Evolutionary conservation across 2,113 vertebrate species (phyloP), one percentile per base, ranked within the genome.

Genomic region (Zapus hudsonius): DNA sequence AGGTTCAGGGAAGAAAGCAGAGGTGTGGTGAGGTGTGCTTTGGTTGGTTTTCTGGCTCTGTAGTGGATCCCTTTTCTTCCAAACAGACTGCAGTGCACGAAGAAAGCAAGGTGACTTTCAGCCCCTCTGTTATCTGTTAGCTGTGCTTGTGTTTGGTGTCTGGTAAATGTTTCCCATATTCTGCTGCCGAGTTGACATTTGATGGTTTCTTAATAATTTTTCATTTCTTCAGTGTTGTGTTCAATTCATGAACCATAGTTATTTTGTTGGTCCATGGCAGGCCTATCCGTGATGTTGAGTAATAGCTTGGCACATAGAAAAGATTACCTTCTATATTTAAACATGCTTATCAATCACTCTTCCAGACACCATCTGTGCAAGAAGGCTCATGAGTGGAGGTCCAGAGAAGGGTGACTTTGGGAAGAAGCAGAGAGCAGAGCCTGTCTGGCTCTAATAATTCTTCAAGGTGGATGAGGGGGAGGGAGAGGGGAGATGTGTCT

Each of bases 321-420:
- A 96, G 88, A 96, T 95, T 94, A 90, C 95, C 74, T 97, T 96
- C 97, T 97, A 97, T 97, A 96, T 97, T 97, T 97, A 97, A 95
- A 87, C 87, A 19, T 97, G 95, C 96, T 97, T 97, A 97, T 96
- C 97, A 96, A 95, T 97, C 97, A 95, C 86, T 85, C 93, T 96
- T 97, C 94, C 93, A 97, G 96, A 97, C 96, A 89, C 96, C 96
- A 97, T 96, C 95, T 97, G 95, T 90, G 95, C 90, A 90, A 86
- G 84, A 89, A 97, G 70, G 95, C 33, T 94, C 96, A 93, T 74
- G 89, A 91, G 87, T 94, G 81, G 91, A 96, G 91, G 95, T 94
- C 90, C 91, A 76, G 74, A 86, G 74, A 94, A 95, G 85, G 70
- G 73, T 93, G 92, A 91, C 84, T 94, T 93, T 92, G 93, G 72